These are phyloP conservation scores for Epinephelus awoara DNA, from an alignment of 2,797 vertebrate species.

Conservation along the genomic window DNA sequence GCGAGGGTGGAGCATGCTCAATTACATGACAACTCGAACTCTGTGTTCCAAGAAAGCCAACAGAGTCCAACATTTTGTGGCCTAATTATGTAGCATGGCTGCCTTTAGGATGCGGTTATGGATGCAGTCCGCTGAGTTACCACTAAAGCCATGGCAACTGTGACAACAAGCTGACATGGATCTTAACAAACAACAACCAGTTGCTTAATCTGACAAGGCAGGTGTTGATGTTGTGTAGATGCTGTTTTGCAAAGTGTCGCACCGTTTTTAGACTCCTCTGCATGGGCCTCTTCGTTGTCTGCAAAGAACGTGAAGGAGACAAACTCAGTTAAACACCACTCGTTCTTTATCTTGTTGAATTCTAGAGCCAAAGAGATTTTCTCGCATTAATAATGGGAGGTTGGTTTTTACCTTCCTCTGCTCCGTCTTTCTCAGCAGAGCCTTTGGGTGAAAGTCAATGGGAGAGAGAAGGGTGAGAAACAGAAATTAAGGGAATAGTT, in stretches of 20 bases:
- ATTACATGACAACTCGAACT: not conserved
- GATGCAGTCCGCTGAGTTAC: not conserved
- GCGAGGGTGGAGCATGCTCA: slow-evolving; percentile 8
- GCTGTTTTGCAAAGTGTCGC: not conserved
- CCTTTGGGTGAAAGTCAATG: slow-evolving; percentile 45
- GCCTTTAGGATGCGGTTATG: slow-evolving; percentile 11
- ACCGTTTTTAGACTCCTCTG: slow-evolving; percentile 55
- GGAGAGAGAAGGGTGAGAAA: not conserved
- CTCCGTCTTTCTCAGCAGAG: slow-evolving; percentile 44
- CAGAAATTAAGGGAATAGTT: not conserved
- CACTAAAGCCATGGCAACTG: slow-evolving; percentile 14
- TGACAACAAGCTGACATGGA: slow-evolving; percentile 7
- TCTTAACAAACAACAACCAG: slow-evolving; percentile 12
- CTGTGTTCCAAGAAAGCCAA: slow-evolving; percentile 5
- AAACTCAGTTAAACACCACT: not conserved
- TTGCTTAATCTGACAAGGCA: not conserved
- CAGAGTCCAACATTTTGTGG: slow-evolving; percentile 7
- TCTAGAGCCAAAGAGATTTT: not conserved
- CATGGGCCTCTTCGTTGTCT: slow-evolving; percentile 59
- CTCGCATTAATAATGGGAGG: not conserved
- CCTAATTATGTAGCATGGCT: slow-evolving; percentile 17
- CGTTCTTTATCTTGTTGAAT: not conserved
- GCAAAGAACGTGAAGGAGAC: slow-evolving; percentile 26
- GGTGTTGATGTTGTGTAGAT: not conserved
- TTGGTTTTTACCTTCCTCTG: slow-evolving; percentile 60